These are phyloP conservation scores for Scortum barcoo DNA, from an alignment of 2,113 vertebrate species.

Conservation along the genomic window DNA sequence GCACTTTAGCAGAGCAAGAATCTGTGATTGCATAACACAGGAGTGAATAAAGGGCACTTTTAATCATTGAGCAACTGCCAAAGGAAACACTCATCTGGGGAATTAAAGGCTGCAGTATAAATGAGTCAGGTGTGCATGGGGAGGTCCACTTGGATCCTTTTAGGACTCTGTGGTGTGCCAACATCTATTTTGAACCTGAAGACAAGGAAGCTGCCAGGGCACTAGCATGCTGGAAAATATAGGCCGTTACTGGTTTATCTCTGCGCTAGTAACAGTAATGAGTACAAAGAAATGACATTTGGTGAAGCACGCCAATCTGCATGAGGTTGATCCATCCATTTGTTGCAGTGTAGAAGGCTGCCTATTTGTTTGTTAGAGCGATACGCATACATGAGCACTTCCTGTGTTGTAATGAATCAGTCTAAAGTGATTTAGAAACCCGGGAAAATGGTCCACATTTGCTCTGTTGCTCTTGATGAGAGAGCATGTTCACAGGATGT, in stretches of 20 bases:
- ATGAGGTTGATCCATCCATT: neutral
- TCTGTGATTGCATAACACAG: constrained; percentile 16
- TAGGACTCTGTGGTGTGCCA: too few species aligned
- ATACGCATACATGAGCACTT: neutral
- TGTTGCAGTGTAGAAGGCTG: neutral
- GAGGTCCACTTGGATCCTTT: neutral
- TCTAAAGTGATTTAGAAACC: constrained; percentile 32
- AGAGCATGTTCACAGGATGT: constrained; percentile 13
- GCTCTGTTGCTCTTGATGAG: constrained; percentile 13
- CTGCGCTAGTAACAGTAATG: too few species aligned
- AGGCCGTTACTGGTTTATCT: neutral
- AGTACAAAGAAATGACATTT: neutral
- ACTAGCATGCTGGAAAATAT: neutral
- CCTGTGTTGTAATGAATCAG: neutral
- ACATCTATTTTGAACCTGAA: neutral
- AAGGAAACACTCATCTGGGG: constrained; percentile 2
- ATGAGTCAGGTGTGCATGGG: neutral
- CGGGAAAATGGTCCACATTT: constrained; percentile 24
- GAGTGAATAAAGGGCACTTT: constrained; percentile 13
- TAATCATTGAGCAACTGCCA: constrained; percentile 4
- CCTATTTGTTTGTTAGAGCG: neutral
- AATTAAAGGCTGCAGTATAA: neutral
- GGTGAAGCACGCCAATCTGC: neutral
- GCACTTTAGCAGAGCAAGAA: neutral
- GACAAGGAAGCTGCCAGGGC: neutral